These are phyloP conservation scores for Caenorhabditis uteleia DNA, from an alignment of 2,888 invertebrate genomes.

Conservation along the genomic window DNA sequence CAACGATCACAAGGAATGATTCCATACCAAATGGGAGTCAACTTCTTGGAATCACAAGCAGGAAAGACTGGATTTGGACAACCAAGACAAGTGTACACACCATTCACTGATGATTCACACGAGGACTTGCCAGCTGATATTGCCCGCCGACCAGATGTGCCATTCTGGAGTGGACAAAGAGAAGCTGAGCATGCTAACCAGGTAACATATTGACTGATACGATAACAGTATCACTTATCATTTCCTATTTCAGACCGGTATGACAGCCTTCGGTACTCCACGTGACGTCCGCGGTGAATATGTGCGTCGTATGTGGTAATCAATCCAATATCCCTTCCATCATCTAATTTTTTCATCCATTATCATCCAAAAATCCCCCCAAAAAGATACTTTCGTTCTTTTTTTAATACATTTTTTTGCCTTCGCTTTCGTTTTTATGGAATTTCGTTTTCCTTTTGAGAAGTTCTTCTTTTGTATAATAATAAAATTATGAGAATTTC, in stretches of 20 bases:
- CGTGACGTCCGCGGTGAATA: slow-evolving; percentile 69
- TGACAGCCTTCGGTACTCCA: slow-evolving; percentile 70
- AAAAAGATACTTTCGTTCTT: slow-evolving; percentile 6
- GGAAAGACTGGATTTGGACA: slow-evolving; percentile 74
- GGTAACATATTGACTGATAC: slow-evolving; percentile 19
- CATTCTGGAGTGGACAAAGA: slow-evolving; percentile 69
- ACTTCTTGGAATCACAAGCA: slow-evolving; percentile 73
- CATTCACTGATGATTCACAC: slow-evolving; percentile 68
- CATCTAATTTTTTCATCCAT: no score
- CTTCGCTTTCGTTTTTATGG: neutral
- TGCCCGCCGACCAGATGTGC: slow-evolving; percentile 68
- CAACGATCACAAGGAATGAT: slow-evolving; percentile 70
- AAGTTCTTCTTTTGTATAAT: neutral
- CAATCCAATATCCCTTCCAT: neutral
- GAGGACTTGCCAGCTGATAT: slow-evolving; percentile 69
- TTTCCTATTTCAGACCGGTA: slow-evolving; percentile 60
- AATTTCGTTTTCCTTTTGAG: neutral
- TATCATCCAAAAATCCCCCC: slow-evolving; percentile 2
- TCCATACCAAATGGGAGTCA: slow-evolving; percentile 74
- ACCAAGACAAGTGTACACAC: slow-evolving; percentile 69
- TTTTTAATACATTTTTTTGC: slow-evolving; percentile 2
- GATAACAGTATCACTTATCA: neutral
- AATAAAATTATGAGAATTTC: neutral
- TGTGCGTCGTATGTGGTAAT: slow-evolving; percentile 64
- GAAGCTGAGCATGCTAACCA: slow-evolving; percentile 68